These are phyloP conservation scores for Nymphalis c-album DNA, from an alignment of 2,888 invertebrate genomes.

Conservation along the genomic window DNA sequence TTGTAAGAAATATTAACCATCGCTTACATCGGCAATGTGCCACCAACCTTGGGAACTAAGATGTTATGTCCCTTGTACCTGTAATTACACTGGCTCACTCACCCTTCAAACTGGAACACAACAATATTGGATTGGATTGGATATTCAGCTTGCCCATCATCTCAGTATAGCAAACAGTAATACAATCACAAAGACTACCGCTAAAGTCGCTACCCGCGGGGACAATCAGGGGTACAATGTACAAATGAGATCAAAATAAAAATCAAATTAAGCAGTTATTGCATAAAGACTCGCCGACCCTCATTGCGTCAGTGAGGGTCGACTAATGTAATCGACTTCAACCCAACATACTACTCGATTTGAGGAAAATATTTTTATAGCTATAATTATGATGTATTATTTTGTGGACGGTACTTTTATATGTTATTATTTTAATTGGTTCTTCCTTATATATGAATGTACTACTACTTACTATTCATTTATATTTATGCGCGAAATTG, in stretches of 20 bases:
- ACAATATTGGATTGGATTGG: too few species aligned
- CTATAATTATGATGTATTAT: not conserved
- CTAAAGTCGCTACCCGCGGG: conserved; percentile 46
- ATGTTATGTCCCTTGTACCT: too few species aligned
- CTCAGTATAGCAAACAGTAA: conserved; percentile 10
- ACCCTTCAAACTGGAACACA: too few species aligned
- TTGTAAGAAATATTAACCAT: too few species aligned
- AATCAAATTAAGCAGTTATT: conserved; percentile 46
- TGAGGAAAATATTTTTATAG: not conserved
- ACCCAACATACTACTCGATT: conserved; percentile 2
- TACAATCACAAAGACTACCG: conserved; percentile 28
- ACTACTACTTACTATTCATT: too few species aligned
- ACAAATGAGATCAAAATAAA: conserved; percentile 73
- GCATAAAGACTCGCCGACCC: conserved; percentile 46
- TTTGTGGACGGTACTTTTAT: not conserved
- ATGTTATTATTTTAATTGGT: too few species aligned
- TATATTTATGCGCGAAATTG: too few species aligned
- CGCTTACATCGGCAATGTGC: too few species aligned
- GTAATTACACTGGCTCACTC: too few species aligned
- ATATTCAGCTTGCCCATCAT: not conserved
- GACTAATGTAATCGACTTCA: conserved; percentile 24
- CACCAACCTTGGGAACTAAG: too few species aligned
- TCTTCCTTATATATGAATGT: not conserved
- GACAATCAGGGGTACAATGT: conserved; percentile 55
- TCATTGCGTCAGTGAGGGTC: conserved; percentile 50